Base-by-base conservation (phyloP, 2,797 vertebrate genomes). In the Sardinella longiceps region DNA sequence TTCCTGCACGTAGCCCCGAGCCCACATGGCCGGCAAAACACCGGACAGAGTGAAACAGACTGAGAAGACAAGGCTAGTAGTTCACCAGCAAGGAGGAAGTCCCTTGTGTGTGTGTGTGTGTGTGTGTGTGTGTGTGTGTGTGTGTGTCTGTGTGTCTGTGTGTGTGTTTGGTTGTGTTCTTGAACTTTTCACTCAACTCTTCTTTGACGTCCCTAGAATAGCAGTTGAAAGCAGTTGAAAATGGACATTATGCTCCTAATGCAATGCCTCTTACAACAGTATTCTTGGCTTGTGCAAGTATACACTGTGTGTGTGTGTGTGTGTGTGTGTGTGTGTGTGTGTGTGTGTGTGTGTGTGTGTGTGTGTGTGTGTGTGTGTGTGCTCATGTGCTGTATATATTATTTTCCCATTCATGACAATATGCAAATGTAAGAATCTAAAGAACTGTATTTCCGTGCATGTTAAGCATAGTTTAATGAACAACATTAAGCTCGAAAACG, bases 1-100 rank as follows among this genome's bases (percentile, higher is more conserved):
- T 90, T 91, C 87, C 90, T 84, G 89, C 91, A 93, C 88, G 90
- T 91, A 88, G 63, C 77, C 77, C 80, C 84, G 70, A 89, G 90
- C 89, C 84, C 81, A 80, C 30, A 80, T 85, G 51, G 82, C 48
- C 80, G 70, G 43, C 81, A 51, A 80, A 82, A 88, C 70, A 89
- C 86, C 85, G 83, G 84, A 85, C 60, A 50, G 82, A 83, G 82
- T 15, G 30, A 56, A 46, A 33, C 20, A 33, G 66, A 74, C 30
- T 5, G 12, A 74, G 39, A 30, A 39, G 70, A 43, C 15, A 39
- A 33, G 70, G 18, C 70, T 11, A 77, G 70, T 39, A 37, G 33
- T 39, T 37, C 5, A 37, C 6, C 30, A 30, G 11, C 1, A 25
- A 37, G 63, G 63, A 70, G 63, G 30, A 70, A 66, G 60, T 25